Percentiles rank a stretch among this genome's conserved stretches.
Evolutionary conservation across 2,888 invertebrate genomes (phyloP).

Genomic region (Eupeodes latifasciatus): DNA sequence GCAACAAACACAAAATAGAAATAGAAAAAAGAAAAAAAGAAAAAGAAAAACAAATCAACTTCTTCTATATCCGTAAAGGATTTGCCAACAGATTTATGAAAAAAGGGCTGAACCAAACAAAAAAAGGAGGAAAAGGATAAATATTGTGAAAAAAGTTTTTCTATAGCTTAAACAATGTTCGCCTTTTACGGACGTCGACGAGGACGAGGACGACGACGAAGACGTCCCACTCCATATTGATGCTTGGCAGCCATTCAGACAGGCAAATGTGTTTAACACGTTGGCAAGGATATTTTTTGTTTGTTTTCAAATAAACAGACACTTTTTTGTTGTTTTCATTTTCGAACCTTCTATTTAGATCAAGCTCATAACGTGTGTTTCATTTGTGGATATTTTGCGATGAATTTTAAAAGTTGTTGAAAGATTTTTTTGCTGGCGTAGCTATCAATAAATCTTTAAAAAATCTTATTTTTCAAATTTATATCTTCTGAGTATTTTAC

Average conservation of each 20-base stretch:
- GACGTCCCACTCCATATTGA: constrained; percentile 42
- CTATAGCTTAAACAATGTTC: constrained; percentile 62
- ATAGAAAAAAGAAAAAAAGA: no score
- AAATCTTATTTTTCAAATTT: neutral
- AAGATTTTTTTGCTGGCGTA: neutral
- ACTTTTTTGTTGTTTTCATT: constrained; percentile 35
- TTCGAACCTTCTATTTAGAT: constrained; percentile 3
- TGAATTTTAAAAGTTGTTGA: neutral
- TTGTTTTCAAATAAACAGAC: constrained; percentile 65
- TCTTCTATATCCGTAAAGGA: constrained; percentile 60
- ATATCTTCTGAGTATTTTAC: neutral
- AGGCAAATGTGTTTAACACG: constrained; percentile 74
- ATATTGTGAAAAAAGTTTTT: constrained; percentile 46
- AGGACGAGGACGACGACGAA: no score
- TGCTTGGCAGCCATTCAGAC: constrained; percentile 69
- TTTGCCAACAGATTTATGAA: constrained; percentile 65
- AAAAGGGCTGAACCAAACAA: constrained; percentile 3
- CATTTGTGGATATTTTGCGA: constrained; percentile 7
- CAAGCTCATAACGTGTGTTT: constrained; percentile 20
- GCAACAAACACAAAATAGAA: constrained; percentile 3
- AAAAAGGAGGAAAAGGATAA: constrained; percentile 33
- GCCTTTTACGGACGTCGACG: constrained; percentile 49
- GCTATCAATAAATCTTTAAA: neutral
- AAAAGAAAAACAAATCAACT: constrained; percentile 49
- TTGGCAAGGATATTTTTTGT: constrained; percentile 65